These are phyloP conservation scores for Rhynchopsitta pachyrhyncha DNA, from an alignment of 2,113 vertebrate species.

Conservation along the genomic window DNA sequence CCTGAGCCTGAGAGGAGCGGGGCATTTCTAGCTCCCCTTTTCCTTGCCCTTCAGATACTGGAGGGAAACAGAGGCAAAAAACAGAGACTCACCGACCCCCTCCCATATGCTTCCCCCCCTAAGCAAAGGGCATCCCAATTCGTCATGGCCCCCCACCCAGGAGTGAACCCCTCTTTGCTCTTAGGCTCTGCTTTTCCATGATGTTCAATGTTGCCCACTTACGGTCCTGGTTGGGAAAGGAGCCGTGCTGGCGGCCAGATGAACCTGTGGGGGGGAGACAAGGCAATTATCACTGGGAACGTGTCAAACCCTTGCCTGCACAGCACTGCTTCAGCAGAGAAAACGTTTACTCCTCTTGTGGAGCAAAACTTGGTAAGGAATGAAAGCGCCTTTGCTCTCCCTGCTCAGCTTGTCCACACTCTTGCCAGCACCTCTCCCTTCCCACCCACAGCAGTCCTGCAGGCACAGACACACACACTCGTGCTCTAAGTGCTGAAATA, in stretches of 20 bases:
- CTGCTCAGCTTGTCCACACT: neutral
- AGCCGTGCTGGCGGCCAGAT: slow-evolving; percentile 14
- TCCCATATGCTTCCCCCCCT: neutral
- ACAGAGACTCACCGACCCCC: neutral
- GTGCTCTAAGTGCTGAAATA: neutral
- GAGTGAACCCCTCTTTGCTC: neutral
- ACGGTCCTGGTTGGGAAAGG: slow-evolving; percentile 18
- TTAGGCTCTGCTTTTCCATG: neutral
- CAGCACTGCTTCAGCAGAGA: neutral
- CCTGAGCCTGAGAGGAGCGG: neutral
- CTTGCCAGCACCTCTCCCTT: neutral
- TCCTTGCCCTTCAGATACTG: neutral
- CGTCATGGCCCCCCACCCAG: neutral
- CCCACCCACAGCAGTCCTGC: neutral
- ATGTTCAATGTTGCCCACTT: neutral
- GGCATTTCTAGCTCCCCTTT: neutral
- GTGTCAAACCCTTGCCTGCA: neutral
- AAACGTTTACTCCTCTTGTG: neutral
- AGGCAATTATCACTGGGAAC: neutral
- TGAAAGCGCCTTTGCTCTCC: neutral
- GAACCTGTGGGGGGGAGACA: slow-evolving; percentile 42
- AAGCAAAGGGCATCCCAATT: neutral
- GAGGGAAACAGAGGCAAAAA: neutral
- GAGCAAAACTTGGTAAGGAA: neutral
- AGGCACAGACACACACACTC: neutral